These are phyloP conservation scores for Schrankia costaestrigalis DNA, from an alignment of 2,888 invertebrate species.

Conservation along the genomic window DNA sequence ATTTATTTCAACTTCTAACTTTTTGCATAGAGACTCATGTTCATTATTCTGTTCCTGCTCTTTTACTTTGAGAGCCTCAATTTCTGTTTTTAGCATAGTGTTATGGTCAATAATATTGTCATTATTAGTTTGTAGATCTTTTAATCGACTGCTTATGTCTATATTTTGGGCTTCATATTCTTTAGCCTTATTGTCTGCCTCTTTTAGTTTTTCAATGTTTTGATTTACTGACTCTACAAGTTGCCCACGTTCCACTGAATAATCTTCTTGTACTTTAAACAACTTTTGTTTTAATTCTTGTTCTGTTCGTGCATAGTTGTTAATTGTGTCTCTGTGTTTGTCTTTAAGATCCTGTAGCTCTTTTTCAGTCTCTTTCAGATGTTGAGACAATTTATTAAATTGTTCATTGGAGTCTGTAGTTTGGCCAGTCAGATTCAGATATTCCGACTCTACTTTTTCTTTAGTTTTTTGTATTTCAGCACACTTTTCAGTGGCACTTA, in stretches of 20 bases:
- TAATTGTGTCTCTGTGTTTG: constrained; percentile 63
- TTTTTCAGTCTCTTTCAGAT: constrained; percentile 80
- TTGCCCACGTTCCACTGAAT: constrained; percentile 58
- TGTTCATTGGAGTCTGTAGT: constrained; percentile 82
- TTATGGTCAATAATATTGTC: constrained; percentile 69
- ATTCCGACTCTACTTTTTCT: constrained; percentile 80
- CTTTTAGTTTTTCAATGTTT: constrained; percentile 57
- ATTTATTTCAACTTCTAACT: constrained; percentile 67
- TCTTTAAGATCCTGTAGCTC: constrained; percentile 77
- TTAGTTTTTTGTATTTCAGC: constrained; percentile 79
- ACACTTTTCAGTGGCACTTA: constrained; percentile 79
- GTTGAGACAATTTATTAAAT: constrained; percentile 76
- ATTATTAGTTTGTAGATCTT: constrained; percentile 52
- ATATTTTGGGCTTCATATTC: constrained; percentile 50
- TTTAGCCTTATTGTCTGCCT: constrained; percentile 57
- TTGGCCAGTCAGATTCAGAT: constrained; percentile 80
- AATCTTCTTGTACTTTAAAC: constrained; percentile 69
- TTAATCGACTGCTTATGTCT: constrained; percentile 50
- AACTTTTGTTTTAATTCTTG: constrained; percentile 74
- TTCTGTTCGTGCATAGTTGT: constrained; percentile 66
- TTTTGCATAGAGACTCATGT: constrained; percentile 58
- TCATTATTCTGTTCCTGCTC: constrained; percentile 62
- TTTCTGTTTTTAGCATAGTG: constrained; percentile 63
- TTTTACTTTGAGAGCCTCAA: constrained; percentile 58
- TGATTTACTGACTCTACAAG: constrained; percentile 58